A percentile compares a stretch with the other conserved stretches of the same genome.
Evolutionary conservation across 2,888 invertebrate species (phyloP).

Genomic region (Ypsolopha sequella): DNA sequence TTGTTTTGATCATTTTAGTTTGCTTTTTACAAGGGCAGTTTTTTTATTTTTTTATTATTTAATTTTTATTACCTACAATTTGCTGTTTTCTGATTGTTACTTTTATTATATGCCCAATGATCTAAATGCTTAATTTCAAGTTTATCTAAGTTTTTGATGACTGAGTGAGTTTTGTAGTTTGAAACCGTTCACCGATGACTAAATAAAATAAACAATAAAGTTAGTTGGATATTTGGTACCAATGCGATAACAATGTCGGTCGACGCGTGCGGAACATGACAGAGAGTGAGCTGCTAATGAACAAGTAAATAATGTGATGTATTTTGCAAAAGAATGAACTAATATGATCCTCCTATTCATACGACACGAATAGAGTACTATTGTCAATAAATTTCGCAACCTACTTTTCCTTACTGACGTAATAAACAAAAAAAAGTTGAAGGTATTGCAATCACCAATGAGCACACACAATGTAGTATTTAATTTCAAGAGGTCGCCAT

Average conservation of each 20-base stretch:
- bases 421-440: background rate
- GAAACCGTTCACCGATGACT: background rate
- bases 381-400: background rate
- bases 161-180: too few relatives aligned
- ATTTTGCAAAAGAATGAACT: background rate
- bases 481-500: constrained; percentile 22
- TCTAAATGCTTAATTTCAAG: too few relatives aligned
- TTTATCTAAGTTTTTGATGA: too few relatives aligned
- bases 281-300: background rate
- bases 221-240: background rate
- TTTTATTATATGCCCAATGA: too few relatives aligned
- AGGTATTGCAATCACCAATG: background rate
- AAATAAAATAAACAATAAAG: background rate
- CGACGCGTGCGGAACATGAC: background rate
- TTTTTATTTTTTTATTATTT: too few relatives aligned
- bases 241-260: background rate
- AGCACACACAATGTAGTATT: constrained; percentile 13
- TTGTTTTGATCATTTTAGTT: too few relatives aligned
- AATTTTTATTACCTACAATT: too few relatives aligned
- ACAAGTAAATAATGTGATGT: background rate
- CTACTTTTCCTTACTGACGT: background rate
- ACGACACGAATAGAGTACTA: background rate
- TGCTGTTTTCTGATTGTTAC: too few relatives aligned
- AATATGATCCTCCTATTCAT: background rate
- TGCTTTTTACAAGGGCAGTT: too few relatives aligned